phyloP scores from a whole-genome alignment of 2,888 invertebrate species.

The Tubulanus polymorphus region DNA sequence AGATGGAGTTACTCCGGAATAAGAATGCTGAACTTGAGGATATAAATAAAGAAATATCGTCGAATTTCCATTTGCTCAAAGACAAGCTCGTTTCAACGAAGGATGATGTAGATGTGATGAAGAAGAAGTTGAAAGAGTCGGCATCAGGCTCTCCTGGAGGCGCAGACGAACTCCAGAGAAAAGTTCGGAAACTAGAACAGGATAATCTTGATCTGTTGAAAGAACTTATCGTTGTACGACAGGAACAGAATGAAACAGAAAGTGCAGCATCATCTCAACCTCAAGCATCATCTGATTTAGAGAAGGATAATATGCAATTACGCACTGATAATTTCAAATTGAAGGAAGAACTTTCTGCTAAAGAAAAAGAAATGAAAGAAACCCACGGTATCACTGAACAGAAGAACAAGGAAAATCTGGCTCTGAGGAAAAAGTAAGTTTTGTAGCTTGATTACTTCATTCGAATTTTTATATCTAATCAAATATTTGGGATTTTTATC shows the following conservation, averaged over 20 bases:
- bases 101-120: not conserved
- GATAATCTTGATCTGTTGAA: too few species aligned
- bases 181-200: not conserved
- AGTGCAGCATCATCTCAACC: not conserved
- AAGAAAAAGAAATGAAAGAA: constrained; percentile 38
- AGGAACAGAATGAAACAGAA: too few species aligned
- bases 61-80: not conserved
- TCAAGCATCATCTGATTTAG: not conserved
- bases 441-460: too few species aligned
- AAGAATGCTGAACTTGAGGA: not conserved
- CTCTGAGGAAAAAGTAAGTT: too few species aligned
- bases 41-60: not conserved
- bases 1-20: not conserved
- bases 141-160: not conserved
- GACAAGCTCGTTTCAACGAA: not conserved
- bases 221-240: too few species aligned
- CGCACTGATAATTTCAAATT: constrained; percentile 31
- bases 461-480: too few species aligned
- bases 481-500: too few species aligned
- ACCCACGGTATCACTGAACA: constrained; percentile 46
- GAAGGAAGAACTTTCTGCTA: constrained; percentile 38
- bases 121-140: not conserved
- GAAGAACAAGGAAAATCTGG: constrained; percentile 34
- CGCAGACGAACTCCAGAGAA: not conserved
- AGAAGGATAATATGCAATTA: not conserved